Evolutionary conservation across 2,888 invertebrate genomes (phyloP).

Genomic region (Prosopocoilus inquinatus): DNA sequence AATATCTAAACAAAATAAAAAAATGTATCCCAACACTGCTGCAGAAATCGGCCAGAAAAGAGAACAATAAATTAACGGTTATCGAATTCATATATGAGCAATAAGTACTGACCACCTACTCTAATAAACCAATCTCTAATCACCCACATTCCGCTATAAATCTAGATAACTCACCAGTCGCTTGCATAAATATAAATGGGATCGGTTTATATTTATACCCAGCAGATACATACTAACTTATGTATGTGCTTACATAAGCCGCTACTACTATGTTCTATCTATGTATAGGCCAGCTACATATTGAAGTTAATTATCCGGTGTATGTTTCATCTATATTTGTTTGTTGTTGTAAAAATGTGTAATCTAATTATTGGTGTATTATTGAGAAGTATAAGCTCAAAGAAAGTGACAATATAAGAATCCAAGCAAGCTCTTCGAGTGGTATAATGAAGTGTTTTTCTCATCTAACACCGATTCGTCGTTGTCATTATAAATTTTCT

Average conservation of each 20-base stretch:
- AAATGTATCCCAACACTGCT: no score
- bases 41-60: background rate
- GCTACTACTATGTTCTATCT: no score
- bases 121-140: conserved; percentile 26
- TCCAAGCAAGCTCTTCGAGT: no score
- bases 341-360: no score
- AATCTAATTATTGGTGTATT: no score
- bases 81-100: conserved; percentile 25
- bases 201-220: conserved; percentile 16
- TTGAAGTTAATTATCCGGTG: no score
- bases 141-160: conserved; percentile 26
- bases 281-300: no score
- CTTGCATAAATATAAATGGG: conserved; percentile 21
- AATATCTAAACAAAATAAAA: no score
- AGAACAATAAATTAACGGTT: conserved; percentile 23
- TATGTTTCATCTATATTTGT: no score
- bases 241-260: conserved; percentile 3
- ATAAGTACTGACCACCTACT: conserved; percentile 27
- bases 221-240: conserved; percentile 5
- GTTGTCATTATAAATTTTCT: background rate
- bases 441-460: background rate
- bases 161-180: conserved; percentile 16
- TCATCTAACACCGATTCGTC: background rate
- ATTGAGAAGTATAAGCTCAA: no score
- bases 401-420: no score